Percentiles rank a stretch among this genome's conserved stretches.
phyloP scores from a whole-genome alignment of 2,113 vertebrate genomes.

The Rhodinocichla rosea region DNA sequence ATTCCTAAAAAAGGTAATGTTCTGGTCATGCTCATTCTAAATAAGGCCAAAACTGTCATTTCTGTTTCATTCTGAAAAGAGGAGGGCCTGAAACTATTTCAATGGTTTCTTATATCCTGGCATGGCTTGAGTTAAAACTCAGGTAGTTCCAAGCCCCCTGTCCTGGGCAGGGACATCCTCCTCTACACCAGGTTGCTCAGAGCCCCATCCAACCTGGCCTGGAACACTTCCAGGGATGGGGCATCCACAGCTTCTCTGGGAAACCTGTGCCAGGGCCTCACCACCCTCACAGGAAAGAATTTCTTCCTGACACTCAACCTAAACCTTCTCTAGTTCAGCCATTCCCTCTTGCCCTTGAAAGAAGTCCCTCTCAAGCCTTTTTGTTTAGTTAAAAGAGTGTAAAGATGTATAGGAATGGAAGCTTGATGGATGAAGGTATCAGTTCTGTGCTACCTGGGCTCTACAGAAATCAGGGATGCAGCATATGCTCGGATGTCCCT shows the following conservation, averaged over 20 bases:
- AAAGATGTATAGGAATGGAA: not conserved
- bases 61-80: not conserved
- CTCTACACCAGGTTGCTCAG: not conserved
- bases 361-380: too few species aligned
- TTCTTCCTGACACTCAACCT: not conserved
- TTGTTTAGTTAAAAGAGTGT: not conserved
- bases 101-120: not conserved
- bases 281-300: fast-evolving
- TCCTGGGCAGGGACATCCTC: not conserved
- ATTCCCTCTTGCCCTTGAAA: not conserved
- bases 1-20: not conserved
- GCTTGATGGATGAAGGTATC: not conserved
- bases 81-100: not conserved
- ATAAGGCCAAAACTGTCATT: not conserved
- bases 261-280: not conserved
- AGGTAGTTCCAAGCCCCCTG: not conserved
- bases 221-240: not conserved
- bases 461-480: not conserved
- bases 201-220: not conserved
- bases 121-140: not conserved
- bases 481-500: not conserved
- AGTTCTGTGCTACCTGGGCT: not conserved
- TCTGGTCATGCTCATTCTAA: not conserved
- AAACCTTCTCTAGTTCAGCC: not conserved
- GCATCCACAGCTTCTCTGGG: not conserved